Conservation (phyloP, 2,113 vertebrate species). For the Bujurquina vittata region DNA sequence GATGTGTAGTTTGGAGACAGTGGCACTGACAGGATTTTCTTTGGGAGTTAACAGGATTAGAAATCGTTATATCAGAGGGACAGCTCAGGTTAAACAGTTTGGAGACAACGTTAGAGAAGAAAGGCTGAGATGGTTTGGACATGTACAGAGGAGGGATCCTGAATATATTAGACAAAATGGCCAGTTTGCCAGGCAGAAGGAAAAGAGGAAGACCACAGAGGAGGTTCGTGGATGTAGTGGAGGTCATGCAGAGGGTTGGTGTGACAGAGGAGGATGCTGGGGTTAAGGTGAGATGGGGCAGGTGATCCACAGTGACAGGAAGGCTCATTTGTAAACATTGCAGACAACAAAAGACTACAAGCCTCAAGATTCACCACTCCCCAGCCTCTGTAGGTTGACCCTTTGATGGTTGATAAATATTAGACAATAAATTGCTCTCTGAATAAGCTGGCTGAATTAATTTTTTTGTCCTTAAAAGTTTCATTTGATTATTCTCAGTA, state of each 20-base stretch:
- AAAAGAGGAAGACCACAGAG: not conserved
- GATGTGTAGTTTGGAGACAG: not conserved
- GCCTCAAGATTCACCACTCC: not conserved
- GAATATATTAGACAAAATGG: too few relatives aligned
- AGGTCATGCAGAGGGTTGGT: too few relatives aligned
- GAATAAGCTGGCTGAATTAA: not conserved
- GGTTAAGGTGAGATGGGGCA: not conserved
- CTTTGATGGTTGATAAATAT: conserved; percentile 10
- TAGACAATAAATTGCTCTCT: not conserved
- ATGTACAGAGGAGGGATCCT: not conserved
- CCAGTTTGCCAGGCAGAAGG: not conserved
- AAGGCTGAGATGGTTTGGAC: not conserved
- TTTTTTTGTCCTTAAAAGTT: not conserved
- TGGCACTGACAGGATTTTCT: not conserved
- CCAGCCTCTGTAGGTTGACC: not conserved
- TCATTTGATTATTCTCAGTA: not conserved
- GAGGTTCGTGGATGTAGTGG: not conserved
- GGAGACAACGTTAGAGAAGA: too few relatives aligned
- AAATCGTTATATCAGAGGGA: too few relatives aligned
- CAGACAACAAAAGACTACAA: not conserved
- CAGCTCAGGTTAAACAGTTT: too few relatives aligned
- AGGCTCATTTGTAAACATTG: not conserved
- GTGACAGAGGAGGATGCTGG: not conserved
- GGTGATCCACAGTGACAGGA: not conserved
- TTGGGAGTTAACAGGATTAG: not conserved